These are phyloP conservation scores for Argyra leucocephala DNA, from an alignment of 2,888 invertebrate genomes.

Conservation along the genomic window DNA sequence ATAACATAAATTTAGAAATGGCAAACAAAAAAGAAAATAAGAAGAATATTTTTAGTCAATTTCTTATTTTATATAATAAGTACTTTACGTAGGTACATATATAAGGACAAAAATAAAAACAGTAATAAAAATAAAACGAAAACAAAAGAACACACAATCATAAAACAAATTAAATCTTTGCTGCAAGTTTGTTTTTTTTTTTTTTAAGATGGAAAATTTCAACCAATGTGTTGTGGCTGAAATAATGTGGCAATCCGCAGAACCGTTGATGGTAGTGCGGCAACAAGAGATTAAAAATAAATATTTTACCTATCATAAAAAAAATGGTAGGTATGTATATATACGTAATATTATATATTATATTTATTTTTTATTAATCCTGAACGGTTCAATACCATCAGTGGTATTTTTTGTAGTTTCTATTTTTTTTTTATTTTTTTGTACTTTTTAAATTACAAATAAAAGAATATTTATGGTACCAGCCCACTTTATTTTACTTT, in stretches of 20 bases:
- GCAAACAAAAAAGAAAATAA: too few species aligned
- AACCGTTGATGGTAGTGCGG: slow-evolving; percentile 15
- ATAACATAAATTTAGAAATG: too few species aligned
- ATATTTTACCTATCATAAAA: not conserved
- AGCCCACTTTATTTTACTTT: not conserved
- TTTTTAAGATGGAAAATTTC: slow-evolving; percentile 26
- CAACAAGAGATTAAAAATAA: slow-evolving; percentile 14
- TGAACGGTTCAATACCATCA: not conserved
- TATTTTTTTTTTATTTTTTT: too few species aligned
- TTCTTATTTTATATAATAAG: too few species aligned
- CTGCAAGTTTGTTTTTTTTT: not conserved
- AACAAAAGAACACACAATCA: too few species aligned
- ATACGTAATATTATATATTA: too few species aligned
- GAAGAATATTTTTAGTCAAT: too few species aligned
- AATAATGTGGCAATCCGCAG: slow-evolving; percentile 30
- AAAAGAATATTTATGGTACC: not conserved
- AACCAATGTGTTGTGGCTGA: slow-evolving; percentile 33
- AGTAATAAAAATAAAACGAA: too few species aligned
- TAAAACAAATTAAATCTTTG: too few species aligned
- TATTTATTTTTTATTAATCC: not conserved
- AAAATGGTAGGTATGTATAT: not conserved
- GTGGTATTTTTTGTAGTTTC: too few species aligned
- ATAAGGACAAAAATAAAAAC: too few species aligned
- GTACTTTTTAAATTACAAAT: not conserved
- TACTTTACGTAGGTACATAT: too few species aligned